phyloP scores from a whole-genome alignment of 2,888 invertebrate genomes.

The Panzeria rudis region DNA sequence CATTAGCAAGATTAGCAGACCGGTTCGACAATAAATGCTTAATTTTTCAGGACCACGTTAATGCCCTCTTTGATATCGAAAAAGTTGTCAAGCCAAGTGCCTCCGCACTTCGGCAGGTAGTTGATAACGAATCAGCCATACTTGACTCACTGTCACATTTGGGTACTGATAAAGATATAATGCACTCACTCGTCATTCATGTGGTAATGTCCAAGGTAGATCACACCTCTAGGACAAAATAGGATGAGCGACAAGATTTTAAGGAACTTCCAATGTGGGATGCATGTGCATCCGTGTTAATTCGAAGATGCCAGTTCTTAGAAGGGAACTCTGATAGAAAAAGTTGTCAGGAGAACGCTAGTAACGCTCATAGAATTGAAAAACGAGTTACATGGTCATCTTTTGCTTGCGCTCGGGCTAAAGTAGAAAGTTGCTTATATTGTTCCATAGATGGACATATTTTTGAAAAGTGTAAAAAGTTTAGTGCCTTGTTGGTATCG shows the following conservation, averaged over 20 bases:
- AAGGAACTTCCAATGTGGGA: background rate
- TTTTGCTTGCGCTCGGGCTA: background rate
- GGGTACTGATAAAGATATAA: no score
- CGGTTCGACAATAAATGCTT: no score
- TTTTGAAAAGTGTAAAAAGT: background rate
- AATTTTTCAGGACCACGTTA: no score
- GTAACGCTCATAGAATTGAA: background rate
- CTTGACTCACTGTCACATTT: no score
- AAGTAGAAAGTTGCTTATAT: background rate
- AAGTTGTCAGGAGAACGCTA: background rate
- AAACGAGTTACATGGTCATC: background rate
- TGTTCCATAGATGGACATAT: background rate
- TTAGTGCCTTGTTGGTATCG: background rate
- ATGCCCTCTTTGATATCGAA: no score
- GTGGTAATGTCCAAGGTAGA: no score
- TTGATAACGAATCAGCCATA: no score
- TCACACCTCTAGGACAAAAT: no score
- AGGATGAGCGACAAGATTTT: background rate
- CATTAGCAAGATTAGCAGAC: no score
- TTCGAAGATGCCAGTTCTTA: conserved; percentile 18
- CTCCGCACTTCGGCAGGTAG: no score
- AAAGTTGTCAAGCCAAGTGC: no score
- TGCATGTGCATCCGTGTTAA: background rate
- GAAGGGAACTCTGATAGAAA: conserved; percentile 4
- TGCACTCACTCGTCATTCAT: no score